A percentile compares a stretch with the other conserved stretches of the same genome.
Conservation (phyloP, 2,888 invertebrate genomes). For the Schizaphis graminum region DNA sequence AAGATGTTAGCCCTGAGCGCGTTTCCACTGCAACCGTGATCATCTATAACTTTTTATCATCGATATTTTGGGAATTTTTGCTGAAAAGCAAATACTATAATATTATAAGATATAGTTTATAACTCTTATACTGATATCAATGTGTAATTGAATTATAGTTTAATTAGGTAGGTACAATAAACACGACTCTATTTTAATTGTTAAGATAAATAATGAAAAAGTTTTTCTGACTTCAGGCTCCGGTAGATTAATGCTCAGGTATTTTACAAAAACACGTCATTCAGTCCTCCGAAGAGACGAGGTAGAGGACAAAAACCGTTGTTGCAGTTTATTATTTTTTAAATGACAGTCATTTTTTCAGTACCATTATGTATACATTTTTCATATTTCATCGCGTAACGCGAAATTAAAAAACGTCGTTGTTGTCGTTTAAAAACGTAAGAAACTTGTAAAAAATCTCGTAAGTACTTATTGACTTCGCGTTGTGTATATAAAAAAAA, state of each 20-base stretch:
- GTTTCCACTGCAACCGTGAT: background rate
- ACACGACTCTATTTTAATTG: background rate
- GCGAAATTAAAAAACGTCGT: background rate
- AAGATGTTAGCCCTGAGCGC: background rate
- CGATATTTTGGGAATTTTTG: background rate
- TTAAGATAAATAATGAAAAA: background rate
- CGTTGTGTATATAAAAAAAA: background rate
- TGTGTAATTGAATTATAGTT: background rate
- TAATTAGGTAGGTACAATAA: background rate
- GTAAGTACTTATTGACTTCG: background rate
- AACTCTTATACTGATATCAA: background rate
- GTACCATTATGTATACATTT: background rate
- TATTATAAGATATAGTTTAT: background rate
- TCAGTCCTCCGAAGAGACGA: background rate
- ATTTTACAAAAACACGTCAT: background rate
- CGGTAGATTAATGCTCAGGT: background rate
- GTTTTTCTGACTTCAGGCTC: background rate
- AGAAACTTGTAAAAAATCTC: background rate
- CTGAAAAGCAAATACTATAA: background rate
- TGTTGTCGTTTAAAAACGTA: background rate
- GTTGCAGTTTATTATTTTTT: background rate
- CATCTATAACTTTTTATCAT: background rate
- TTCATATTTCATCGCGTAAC: background rate
- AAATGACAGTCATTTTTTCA: background rate
- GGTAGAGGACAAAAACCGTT: background rate